phyloP scores from a whole-genome alignment of 2,797 vertebrate genomes.

The Urosaurus nigricauda region DNA sequence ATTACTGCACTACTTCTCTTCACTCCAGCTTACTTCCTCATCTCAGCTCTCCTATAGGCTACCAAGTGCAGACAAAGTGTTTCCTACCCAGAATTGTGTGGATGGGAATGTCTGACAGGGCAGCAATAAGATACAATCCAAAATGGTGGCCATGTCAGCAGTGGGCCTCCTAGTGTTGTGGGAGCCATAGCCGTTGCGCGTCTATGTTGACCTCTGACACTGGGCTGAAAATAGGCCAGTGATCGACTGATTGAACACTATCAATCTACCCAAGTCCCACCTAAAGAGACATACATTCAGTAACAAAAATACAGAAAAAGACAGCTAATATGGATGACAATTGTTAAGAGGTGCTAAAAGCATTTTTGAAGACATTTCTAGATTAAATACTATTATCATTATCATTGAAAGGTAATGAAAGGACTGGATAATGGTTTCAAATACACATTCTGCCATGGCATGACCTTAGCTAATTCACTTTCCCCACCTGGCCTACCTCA shows the following conservation, averaged over 20 bases:
- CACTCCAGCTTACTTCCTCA: neutral
- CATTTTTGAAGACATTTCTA: neutral
- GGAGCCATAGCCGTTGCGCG: neutral
- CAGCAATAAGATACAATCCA: neutral
- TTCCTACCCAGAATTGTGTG: neutral
- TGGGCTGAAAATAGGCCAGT: neutral
- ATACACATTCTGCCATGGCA: too few relatives aligned
- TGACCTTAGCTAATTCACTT: neutral
- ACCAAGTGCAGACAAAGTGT: neutral
- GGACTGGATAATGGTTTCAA: neutral
- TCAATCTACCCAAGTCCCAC: neutral
- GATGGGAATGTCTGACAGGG: neutral
- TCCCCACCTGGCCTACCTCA: neutral
- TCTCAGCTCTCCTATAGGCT: neutral
- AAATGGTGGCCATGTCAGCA: neutral
- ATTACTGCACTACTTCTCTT: neutral
- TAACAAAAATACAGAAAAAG: neutral
- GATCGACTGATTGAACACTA: neutral
- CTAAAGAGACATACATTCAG: neutral
- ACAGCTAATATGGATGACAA: neutral
- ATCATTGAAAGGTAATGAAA: too few relatives aligned
- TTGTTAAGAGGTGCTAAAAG: neutral
- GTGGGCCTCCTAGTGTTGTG: neutral
- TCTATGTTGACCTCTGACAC: neutral
- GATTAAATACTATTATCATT: neutral